Conservation (phyloP, 2,888 invertebrate species). For the Phortica okadai region DNA sequence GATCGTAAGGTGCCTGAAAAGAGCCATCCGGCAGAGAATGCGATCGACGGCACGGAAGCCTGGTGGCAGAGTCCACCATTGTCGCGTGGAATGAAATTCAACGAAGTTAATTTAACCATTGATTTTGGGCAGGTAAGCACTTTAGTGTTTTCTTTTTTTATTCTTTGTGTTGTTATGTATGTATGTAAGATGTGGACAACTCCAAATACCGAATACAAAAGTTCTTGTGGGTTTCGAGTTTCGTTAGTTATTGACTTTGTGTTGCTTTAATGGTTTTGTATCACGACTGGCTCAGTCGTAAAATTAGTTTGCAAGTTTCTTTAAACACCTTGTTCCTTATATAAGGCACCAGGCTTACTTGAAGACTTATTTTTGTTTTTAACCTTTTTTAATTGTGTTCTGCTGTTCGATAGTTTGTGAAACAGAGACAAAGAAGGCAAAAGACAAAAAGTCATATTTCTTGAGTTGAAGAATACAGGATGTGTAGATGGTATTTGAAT, state of each 20-base stretch:
- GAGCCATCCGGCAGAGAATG: conserved; percentile 92
- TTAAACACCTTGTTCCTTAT: neutral
- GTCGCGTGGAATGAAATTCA: conserved; percentile 97
- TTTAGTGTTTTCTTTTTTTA: neutral
- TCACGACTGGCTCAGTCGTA: conserved; percentile 41
- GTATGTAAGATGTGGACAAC: neutral
- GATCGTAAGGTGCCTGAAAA: conserved; percentile 85
- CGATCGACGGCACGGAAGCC: conserved; percentile 96
- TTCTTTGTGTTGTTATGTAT: neutral
- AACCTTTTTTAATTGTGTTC: no score
- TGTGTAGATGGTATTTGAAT: no score
- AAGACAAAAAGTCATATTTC: no score
- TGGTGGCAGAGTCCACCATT: conserved; percentile 99
- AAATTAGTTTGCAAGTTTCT: conserved; percentile 24
- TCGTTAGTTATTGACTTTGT: neutral
- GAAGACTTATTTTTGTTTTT: neutral
- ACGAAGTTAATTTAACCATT: conserved; percentile 97
- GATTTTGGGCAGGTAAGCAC: conserved; percentile 93
- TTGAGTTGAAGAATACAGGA: no score
- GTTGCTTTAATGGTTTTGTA: conserved; percentile 15
- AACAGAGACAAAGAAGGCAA: no score
- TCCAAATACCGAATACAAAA: neutral
- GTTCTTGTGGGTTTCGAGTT: conserved; percentile 41
- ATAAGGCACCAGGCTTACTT: neutral
- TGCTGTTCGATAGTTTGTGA: no score